phyloP scores from a whole-genome alignment of 2,888 invertebrate genomes.

The Drepana falcataria region DNA sequence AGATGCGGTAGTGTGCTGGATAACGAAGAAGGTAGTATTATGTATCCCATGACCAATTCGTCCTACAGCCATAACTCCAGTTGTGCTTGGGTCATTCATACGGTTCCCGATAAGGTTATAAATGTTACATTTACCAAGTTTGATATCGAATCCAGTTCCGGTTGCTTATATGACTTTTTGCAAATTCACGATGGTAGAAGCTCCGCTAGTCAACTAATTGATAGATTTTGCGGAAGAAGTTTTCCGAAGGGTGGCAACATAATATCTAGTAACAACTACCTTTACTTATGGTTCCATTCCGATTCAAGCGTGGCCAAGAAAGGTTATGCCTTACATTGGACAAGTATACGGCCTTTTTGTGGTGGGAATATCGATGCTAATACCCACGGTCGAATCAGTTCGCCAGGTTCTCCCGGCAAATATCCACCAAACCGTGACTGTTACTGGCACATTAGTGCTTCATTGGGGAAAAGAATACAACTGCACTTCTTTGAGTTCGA shows the following conservation, averaged over 20 bases:
- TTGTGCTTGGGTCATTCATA: conserved; percentile 90
- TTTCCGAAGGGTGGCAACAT: conserved; percentile 85
- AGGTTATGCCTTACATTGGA: conserved; percentile 91
- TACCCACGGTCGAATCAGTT: conserved; percentile 86
- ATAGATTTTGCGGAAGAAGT: conserved; percentile 87
- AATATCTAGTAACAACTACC: conserved; percentile 85
- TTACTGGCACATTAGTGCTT: conserved; percentile 85
- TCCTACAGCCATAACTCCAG: conserved; percentile 80
- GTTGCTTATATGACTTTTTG: conserved; percentile 84
- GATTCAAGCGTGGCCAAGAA: conserved; percentile 81
- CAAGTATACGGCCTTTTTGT: conserved; percentile 83
- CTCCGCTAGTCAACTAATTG: conserved; percentile 84
- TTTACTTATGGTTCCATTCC: conserved; percentile 91
- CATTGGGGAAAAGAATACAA: conserved; percentile 85
- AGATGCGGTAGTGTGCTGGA: conserved; percentile 63
- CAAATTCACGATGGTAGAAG: conserved; percentile 92
- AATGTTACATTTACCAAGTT: conserved; percentile 89
- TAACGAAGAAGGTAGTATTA: conserved; percentile 79
- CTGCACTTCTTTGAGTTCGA: conserved; percentile 89
- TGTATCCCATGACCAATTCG: conserved; percentile 78
- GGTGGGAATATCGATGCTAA: conserved; percentile 82
- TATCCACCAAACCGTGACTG: conserved; percentile 93
- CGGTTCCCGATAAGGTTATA: conserved; percentile 83
- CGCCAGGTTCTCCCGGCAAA: conserved; percentile 92
- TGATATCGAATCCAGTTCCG: conserved; percentile 81